Conservation (phyloP, 2,113 vertebrate genomes). For the Halichoeres trimaculatus region DNA sequence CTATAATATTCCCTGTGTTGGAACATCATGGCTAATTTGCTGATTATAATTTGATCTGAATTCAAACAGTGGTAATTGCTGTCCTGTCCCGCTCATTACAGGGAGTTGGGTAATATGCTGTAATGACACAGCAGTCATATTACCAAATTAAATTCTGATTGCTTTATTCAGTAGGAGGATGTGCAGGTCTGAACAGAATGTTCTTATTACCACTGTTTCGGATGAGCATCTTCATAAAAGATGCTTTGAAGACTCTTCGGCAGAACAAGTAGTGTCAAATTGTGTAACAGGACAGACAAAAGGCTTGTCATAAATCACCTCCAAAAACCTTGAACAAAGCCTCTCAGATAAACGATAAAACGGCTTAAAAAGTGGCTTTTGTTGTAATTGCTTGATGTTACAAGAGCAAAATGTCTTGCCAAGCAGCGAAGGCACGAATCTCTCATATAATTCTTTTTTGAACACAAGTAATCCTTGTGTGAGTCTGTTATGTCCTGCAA, state of each 20-base stretch:
- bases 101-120: conserved; percentile 52
- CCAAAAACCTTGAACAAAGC: conserved; percentile 26
- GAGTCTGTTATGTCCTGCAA: conserved; percentile 8
- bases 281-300: conserved; percentile 41
- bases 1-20: conserved; percentile 34
- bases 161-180: conserved; percentile 49
- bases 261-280: conserved; percentile 41
- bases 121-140: conserved; percentile 52
- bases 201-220: conserved; percentile 38
- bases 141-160: conserved; percentile 61
- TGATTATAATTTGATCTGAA: conserved; percentile 63
- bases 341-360: conserved; percentile 35
- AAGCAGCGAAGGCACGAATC: conserved; percentile 21
- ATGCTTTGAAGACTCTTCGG: conserved; percentile 13
- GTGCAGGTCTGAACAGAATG: conserved; percentile 42
- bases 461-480: neutral
- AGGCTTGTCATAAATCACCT: conserved; percentile 31
- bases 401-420: conserved; percentile 20
- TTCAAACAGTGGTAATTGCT: conserved; percentile 63
- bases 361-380: conserved; percentile 9
- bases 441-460: conserved; percentile 14
- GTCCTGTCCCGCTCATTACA: conserved; percentile 66
- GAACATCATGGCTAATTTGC: conserved; percentile 59
- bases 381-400: conserved; percentile 8
- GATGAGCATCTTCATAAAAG: conserved; percentile 24